Conservation (phyloP, 2,888 invertebrate genomes). For the Drosophila demipolita region DNA sequence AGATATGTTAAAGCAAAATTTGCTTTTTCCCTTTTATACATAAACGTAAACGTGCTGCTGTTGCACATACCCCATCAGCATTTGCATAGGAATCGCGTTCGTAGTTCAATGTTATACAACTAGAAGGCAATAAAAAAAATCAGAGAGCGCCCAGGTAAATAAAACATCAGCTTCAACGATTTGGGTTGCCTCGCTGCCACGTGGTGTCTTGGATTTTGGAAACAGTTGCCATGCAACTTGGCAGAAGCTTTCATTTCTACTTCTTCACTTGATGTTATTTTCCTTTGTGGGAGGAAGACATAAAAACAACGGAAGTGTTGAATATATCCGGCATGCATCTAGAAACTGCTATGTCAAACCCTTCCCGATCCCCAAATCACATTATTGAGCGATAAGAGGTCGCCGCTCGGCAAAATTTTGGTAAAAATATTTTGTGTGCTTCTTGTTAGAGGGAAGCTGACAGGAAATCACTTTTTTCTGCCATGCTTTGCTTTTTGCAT, state of each 20-base stretch:
- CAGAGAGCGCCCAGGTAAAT: conserved; percentile 37
- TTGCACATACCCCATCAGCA: conserved; percentile 33
- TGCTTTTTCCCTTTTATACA: conserved; percentile 8
- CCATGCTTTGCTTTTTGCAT: conserved; percentile 19
- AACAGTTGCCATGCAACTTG: conserved; percentile 12
- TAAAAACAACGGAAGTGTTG: conserved; percentile 75
- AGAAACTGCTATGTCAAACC: conserved; percentile 16
- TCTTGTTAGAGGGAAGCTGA: conserved; percentile 8
- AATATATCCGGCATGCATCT: conserved; percentile 68
- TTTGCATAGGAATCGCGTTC: conserved; percentile 69
- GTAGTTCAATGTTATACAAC: conserved; percentile 48
- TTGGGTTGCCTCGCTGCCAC: conserved; percentile 23
- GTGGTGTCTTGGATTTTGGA: conserved; percentile 35
- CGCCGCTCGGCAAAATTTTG: conserved; percentile 21
- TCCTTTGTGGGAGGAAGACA: conserved; percentile 64
- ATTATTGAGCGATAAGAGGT: conserved; percentile 54
- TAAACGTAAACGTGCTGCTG: conserved; percentile 35
- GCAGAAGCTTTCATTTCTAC: conserved; percentile 19
- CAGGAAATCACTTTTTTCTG: conserved; percentile 68
- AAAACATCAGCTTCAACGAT: conserved; percentile 25
- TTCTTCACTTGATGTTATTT: conserved; percentile 62
- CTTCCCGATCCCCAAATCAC: conserved; percentile 7
- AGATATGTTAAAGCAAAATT: conserved; percentile 43
- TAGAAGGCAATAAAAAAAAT: conserved; percentile 4
- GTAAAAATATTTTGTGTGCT: conserved; percentile 17